phyloP scores from a whole-genome alignment of 2,113 vertebrate genomes.

The Rhabdornis inornatus region DNA sequence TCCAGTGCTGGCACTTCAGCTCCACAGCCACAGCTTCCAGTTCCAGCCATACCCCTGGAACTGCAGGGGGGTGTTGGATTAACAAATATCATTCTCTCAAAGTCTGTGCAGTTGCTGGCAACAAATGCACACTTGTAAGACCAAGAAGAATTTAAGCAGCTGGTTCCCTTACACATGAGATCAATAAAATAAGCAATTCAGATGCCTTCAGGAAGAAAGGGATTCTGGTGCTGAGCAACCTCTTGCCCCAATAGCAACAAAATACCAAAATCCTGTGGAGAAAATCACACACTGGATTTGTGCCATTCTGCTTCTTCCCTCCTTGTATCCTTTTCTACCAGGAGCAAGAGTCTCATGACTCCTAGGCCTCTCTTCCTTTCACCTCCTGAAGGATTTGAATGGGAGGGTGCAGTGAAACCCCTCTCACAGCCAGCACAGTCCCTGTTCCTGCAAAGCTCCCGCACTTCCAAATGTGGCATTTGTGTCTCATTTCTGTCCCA shows the following conservation, averaged over 20 bases:
- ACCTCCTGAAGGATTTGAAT: not conserved
- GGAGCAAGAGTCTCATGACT: not conserved
- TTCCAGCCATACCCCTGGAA: not conserved
- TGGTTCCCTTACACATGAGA: not conserved
- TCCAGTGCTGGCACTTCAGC: not conserved
- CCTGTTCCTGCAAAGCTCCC: not conserved
- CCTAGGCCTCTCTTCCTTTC: not conserved
- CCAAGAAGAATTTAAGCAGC: not conserved
- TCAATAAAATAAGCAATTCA: not conserved
- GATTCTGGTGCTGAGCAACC: not conserved
- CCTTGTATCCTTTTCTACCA: not conserved
- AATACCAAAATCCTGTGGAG: not conserved
- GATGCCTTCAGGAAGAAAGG: not conserved
- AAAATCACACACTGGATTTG: not conserved
- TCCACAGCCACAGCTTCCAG: not conserved
- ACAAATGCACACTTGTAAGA: not conserved
- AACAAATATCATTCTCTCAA: not conserved
- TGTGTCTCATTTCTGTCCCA: not conserved
- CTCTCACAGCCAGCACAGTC: not conserved
- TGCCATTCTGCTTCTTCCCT: not conserved
- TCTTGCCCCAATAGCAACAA: not conserved
- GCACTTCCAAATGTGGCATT: rapidly evolving
- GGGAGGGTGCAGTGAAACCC: not conserved
- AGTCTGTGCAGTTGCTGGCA: not conserved
- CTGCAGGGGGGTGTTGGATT: rapidly evolving